Evolutionary conservation across 2,888 invertebrate species (phyloP).

Genomic region (Parapristionchus giblindavisi): DNA sequence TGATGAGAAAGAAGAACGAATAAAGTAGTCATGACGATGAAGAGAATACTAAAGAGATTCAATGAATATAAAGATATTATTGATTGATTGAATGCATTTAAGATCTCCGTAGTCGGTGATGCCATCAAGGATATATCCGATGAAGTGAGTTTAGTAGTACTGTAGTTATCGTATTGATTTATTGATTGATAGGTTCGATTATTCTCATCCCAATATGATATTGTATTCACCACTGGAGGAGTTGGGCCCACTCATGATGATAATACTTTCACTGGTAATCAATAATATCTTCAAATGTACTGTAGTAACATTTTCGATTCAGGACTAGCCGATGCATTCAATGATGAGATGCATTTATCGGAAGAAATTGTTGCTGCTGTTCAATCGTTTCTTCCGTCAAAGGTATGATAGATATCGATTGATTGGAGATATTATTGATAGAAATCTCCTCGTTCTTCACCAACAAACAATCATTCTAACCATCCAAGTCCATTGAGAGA

Average conservation of each 20-base stretch:
- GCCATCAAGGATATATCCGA: slow-evolving; percentile 76
- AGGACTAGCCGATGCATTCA: slow-evolving; percentile 73
- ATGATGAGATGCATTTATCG: slow-evolving; percentile 70
- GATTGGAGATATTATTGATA: too few relatives aligned
- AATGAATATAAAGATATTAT: neutral
- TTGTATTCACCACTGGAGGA: slow-evolving; percentile 82
- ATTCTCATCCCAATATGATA: slow-evolving; percentile 70
- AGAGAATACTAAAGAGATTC: neutral
- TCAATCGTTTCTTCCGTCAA: slow-evolving; percentile 67
- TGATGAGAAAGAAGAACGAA: neutral
- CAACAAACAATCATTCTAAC: too few relatives aligned
- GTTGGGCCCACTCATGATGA: slow-evolving; percentile 84
- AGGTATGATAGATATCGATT: neutral
- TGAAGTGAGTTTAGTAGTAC: slow-evolving; percentile 71
- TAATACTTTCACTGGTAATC: slow-evolving; percentile 78
- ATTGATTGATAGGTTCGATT: slow-evolving; percentile 12
- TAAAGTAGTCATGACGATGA: slow-evolving; percentile 17
- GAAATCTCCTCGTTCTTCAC: too few relatives aligned
- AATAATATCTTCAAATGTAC: neutral
- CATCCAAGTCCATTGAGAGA: slow-evolving; percentile 67
- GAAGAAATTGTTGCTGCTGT: slow-evolving; percentile 71
- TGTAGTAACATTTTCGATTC: slow-evolving; percentile 23
- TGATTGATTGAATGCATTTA: slow-evolving; percentile 40
- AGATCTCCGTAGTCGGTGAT: slow-evolving; percentile 79
- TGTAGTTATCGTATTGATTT: neutral